phyloP scores from a whole-genome alignment of 2,888 invertebrate genomes.

The Acanthosoma haemorrhoidale region DNA sequence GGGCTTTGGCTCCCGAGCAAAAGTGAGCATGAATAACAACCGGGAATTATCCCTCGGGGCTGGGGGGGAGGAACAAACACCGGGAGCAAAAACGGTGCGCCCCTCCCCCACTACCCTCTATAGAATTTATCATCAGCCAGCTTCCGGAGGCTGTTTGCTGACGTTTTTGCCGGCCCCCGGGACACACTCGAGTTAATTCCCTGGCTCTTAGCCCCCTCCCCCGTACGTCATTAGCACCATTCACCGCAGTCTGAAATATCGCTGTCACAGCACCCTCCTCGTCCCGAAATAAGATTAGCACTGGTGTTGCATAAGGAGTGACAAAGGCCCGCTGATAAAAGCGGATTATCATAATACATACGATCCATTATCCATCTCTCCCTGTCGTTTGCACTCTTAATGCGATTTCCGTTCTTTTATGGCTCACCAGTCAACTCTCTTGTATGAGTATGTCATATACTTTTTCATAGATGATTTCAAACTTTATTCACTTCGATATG shows the following conservation, averaged over 20 bases:
- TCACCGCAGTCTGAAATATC: neutral
- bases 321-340: no score
- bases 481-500: no score
- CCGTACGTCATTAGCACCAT: neutral
- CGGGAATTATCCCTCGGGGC: constrained; percentile 14
- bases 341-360: neutral
- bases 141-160: neutral
- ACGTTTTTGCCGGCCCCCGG: constrained; percentile 12
- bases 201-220: neutral
- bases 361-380: neutral
- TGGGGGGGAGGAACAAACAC: neutral
- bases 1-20: neutral
- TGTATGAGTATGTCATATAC: no score
- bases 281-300: constrained; percentile 7
- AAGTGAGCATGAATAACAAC: constrained; percentile 28
- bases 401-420: neutral
- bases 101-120: neutral
- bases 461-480: no score
- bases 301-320: neutral
- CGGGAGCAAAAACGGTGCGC: neutral
- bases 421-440: no score
- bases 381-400: neutral
- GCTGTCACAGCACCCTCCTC: neutral
- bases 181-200: neutral
- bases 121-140: constrained; percentile 2